These are phyloP conservation scores for Syrphus vitripennis DNA, from an alignment of 2,888 invertebrate genomes.

Conservation along the genomic window DNA sequence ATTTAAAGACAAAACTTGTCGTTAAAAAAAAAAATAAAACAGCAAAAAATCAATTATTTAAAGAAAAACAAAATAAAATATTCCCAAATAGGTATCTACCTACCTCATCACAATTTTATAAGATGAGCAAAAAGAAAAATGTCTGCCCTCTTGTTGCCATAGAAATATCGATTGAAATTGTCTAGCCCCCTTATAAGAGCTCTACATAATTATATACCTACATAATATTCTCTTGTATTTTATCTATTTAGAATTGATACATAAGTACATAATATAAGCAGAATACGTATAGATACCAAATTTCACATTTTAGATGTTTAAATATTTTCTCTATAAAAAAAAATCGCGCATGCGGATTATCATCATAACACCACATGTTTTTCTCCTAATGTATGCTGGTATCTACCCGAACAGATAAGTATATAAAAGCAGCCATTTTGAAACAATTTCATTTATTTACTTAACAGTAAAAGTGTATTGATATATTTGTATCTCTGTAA, in stretches of 20 bases:
- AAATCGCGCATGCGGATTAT: slow-evolving; percentile 5
- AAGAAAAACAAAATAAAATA: background rate
- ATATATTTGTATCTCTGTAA: background rate
- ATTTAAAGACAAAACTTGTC: no score
- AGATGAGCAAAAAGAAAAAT: slow-evolving; percentile 21
- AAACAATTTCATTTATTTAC: background rate
- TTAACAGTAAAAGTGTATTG: background rate
- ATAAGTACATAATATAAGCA: background rate
- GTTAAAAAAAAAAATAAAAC: background rate
- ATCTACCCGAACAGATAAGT: no score
- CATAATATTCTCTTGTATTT: background rate
- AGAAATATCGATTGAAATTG: slow-evolving; percentile 52
- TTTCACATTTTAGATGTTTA: background rate
- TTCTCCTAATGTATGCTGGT: background rate
- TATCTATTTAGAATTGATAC: background rate
- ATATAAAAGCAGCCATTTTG: slow-evolving; percentile 58
- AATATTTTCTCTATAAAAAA: background rate
- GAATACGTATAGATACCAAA: background rate
- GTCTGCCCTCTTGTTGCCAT: slow-evolving; percentile 20
- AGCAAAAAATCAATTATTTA: no score
- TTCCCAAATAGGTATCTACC: background rate
- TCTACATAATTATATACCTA: background rate
- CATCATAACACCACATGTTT: background rate
- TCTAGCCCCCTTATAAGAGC: background rate
- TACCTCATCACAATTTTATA: background rate